phyloP scores from a whole-genome alignment of 1,140 invertebrate species.

The Archegozetes longisetosus region DNA sequence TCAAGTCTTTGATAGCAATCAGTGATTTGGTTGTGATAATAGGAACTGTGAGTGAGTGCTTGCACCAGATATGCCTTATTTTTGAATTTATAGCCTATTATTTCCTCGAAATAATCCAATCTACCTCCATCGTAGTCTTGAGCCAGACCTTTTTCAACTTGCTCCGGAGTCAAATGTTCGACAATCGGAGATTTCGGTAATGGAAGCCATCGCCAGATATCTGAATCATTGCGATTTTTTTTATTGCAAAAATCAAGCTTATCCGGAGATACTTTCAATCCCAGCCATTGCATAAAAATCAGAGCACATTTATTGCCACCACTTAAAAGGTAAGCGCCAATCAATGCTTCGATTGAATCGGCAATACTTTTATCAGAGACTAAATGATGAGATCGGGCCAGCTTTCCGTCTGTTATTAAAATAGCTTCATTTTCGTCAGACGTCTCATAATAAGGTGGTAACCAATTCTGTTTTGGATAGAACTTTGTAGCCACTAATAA shows the following conservation, averaged over 20 bases:
- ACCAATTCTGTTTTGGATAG: neutral
- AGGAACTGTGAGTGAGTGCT: constrained; percentile 40
- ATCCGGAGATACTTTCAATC: constrained; percentile 20
- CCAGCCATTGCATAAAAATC: constrained; percentile 53
- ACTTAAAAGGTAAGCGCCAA: constrained; percentile 50
- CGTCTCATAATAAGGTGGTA: neutral
- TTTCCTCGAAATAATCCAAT: constrained; percentile 35
- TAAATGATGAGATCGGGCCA: neutral
- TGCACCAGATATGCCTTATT: constrained; percentile 34
- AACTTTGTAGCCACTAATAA: constrained; percentile 25
- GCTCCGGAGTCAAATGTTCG: neutral
- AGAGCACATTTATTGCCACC: constrained; percentile 39
- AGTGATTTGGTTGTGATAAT: constrained; percentile 36
- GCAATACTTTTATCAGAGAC: constrained; percentile 45
- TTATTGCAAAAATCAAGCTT: neutral
- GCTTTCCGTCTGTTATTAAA: neutral
- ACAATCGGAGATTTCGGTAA: neutral
- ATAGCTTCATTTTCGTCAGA: neutral
- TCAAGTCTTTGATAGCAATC: constrained; percentile 43
- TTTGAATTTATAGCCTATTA: constrained; percentile 46
- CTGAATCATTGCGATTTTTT: neutral
- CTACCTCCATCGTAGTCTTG: neutral
- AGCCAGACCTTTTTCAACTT: neutral
- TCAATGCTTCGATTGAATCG: constrained; percentile 64
- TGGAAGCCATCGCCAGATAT: neutral